Evolutionary conservation across 1,140 invertebrate species (phyloP).

Genomic region (Penaeus japonicus): DNA sequence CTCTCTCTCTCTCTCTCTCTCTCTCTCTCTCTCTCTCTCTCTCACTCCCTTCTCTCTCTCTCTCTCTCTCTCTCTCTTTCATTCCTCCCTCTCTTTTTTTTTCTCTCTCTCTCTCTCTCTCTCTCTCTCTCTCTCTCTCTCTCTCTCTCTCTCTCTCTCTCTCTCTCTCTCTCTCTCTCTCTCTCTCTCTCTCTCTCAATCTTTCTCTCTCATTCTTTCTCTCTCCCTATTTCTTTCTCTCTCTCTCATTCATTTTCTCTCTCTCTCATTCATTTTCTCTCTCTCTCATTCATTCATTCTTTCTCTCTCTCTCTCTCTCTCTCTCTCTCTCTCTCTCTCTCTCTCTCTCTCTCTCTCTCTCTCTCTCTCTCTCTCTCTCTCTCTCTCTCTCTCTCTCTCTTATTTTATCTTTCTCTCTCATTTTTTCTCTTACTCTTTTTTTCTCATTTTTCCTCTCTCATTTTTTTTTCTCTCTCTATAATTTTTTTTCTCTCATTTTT

Average conservation of each 20-base stretch:
- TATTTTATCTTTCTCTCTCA: no score
- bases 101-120: neutral
- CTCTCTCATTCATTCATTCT: no score
- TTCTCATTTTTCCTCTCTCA: neutral
- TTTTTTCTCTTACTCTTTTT: neutral
- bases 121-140: no score
- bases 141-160: neutral
- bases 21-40: neutral
- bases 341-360: no score
- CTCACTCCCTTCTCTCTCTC: neutral
- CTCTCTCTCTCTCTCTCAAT: neutral
- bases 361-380: no score
- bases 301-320: no score
- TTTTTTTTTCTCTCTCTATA: neutral
- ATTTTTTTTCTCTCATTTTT: neutral
- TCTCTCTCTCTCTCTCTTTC: neutral
- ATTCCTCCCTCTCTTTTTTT: neutral
- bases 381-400: no score
- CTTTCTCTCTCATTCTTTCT: neutral
- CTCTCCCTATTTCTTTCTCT: neutral
- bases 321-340: no score
- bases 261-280: no score
- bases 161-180: no score
- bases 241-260: no score
- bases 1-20: neutral